Base-by-base conservation (phyloP, 2,888 invertebrate species). In the Agrochola lychnidis region DNA sequence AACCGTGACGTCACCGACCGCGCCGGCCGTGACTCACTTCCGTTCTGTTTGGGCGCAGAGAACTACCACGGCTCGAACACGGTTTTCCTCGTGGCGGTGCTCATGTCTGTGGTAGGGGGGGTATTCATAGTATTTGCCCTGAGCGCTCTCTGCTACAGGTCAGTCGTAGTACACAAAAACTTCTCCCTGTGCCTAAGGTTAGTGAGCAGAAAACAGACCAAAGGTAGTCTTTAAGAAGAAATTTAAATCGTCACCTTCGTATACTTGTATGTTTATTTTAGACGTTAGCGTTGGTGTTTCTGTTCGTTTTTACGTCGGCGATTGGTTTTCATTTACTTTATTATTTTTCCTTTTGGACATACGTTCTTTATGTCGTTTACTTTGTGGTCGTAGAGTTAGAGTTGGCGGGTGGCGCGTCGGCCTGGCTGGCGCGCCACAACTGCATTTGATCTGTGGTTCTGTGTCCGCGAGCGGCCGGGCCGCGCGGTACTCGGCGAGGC, bases 111-210 rank as follows among this genome's bases (percentile, higher is more conserved):
- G 98, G 99, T 99, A 98, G 99, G 99, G 98, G 99, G 99, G 98
- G 99, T 99, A 98, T 99, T 99, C 98, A 98, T 99, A 97, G 98
- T 99, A 98, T 99, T 99, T 98, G 99, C 99, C 97, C 98, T 99
- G 98, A 98, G 99, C 98, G 99, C 99, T 97, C 98, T 99, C 98
- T 99, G 99, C 98, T 99, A 99, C 98, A 99, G 99, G 99, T 99
- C 99, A 98, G 99, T 99, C 98, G 99, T 99, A 98, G 99, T 99
- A 98, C 98, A 99, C 98, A 98, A 98, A 98, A 99, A 98, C 98
- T 98, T 98, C 98, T 98, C 98, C 98, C 98, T 98, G 98, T 99
- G 99, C 98, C 98, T 99, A 98, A 99, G 99, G 99, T 99, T 98
- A 99, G 99, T 99, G 98, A 98, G 98, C 98, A 98, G 98, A 98